These are phyloP conservation scores for Drosophila oshimai DNA, from an alignment of 1,140 invertebrate species.

Conservation along the genomic window DNA sequence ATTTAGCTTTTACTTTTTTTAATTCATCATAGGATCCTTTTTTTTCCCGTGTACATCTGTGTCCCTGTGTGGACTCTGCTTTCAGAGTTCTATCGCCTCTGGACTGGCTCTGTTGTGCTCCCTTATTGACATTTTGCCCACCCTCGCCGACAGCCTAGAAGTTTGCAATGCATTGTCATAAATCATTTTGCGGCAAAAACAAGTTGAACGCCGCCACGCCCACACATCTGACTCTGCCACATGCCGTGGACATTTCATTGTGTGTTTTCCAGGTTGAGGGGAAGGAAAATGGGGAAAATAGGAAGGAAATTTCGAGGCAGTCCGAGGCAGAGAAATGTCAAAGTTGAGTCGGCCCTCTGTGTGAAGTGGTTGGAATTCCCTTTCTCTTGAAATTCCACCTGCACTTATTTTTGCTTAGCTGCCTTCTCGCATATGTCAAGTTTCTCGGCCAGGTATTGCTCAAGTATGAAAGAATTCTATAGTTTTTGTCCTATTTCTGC, in stretches of 20 bases:
- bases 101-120: slow-evolving; percentile 7
- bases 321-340: slow-evolving; percentile 37
- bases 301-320: slow-evolving; percentile 6
- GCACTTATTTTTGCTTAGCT: slow-evolving; percentile 12
- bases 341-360: slow-evolving; percentile 44
- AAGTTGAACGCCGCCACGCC: slow-evolving; percentile 51
- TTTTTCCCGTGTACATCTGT: neutral
- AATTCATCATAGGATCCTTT: too few species aligned
- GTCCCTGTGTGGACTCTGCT: neutral
- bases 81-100: neutral
- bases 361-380: slow-evolving; percentile 21
- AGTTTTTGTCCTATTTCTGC: neutral
- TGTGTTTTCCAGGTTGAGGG: slow-evolving; percentile 9
- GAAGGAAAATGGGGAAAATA: neutral
- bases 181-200: slow-evolving; percentile 74
- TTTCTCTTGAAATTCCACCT: slow-evolving; percentile 17
- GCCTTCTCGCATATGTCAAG: slow-evolving; percentile 26
- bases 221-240: slow-evolving; percentile 43
- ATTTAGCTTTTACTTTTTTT: too few species aligned
- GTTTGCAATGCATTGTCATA: slow-evolving; percentile 72
- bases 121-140: slow-evolving; percentile 44
- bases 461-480: slow-evolving; percentile 1
- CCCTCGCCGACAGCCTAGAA: slow-evolving; percentile 51
- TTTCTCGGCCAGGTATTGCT: slow-evolving; percentile 4
- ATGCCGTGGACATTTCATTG: slow-evolving; percentile 50